These are phyloP conservation scores for Monochamus alternatus DNA, from an alignment of 2,888 invertebrate species.

Conservation along the genomic window DNA sequence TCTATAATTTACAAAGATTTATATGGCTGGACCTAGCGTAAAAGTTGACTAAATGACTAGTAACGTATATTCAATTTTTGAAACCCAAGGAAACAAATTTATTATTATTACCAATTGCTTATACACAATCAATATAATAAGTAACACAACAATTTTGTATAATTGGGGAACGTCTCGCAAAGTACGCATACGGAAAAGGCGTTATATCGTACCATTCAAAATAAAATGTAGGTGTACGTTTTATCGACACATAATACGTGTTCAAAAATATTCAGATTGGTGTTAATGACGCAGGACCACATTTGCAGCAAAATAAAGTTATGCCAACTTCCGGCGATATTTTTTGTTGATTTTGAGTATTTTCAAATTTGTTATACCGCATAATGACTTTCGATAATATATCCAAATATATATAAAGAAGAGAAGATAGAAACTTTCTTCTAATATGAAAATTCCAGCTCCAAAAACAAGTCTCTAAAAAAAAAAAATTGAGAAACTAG, in stretches of 20 bases:
- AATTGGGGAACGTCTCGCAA: conserved; percentile 17
- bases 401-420: too few relatives aligned
- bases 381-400: too few relatives aligned
- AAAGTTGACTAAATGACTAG: conserved; percentile 54
- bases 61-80: conserved; percentile 52
- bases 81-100: conserved; percentile 41
- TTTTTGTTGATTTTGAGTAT: conserved; percentile 22
- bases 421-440: too few relatives aligned
- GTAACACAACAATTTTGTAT: conserved; percentile 44
- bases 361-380: too few relatives aligned
- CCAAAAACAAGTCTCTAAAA: too few relatives aligned
- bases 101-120: conserved; percentile 53
- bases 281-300: too few relatives aligned
- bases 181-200: conserved; percentile 30
- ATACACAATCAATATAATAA: conserved; percentile 54
- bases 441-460: too few relatives aligned
- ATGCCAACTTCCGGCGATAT: too few relatives aligned
- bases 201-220: not conserved
- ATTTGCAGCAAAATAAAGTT: too few relatives aligned
- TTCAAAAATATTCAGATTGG: too few relatives aligned
- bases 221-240: not conserved
- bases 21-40: conserved; percentile 53
- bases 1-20: conserved; percentile 55
- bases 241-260: too few relatives aligned
- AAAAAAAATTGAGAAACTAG: too few relatives aligned